Evolutionary conservation across 2,888 invertebrate genomes (phyloP).

Genomic region (Dicroscelio sp.): DNA sequence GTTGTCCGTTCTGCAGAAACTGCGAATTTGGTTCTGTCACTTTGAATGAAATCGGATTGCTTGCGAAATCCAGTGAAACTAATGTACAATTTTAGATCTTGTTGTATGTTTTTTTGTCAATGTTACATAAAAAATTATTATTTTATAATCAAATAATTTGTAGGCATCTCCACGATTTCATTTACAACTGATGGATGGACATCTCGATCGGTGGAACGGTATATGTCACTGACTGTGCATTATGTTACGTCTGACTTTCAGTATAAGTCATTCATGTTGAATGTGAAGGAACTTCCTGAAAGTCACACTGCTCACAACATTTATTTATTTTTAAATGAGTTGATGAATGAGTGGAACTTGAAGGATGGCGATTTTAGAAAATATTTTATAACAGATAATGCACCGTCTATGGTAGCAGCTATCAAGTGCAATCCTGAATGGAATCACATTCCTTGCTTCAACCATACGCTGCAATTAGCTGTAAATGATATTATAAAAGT

Average conservation of each 20-base stretch:
- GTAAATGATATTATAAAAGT: slow-evolving; percentile 71
- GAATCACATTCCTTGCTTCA: slow-evolving; percentile 77
- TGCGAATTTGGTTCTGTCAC: too few relatives aligned
- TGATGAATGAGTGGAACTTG: slow-evolving; percentile 23
- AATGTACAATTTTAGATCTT: background rate
- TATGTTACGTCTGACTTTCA: background rate
- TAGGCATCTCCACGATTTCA: background rate
- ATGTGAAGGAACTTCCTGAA: background rate
- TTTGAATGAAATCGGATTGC: too few relatives aligned
- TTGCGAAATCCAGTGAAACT: too few relatives aligned
- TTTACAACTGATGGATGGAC: background rate
- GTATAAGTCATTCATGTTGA: slow-evolving; percentile 15
- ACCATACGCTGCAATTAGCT: slow-evolving; percentile 72
- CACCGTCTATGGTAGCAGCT: slow-evolving; percentile 48
- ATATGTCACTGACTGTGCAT: background rate
- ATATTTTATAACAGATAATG: slow-evolving; percentile 32
- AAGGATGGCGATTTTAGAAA: background rate
- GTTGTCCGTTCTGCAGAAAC: too few relatives aligned
- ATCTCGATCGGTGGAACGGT: background rate
- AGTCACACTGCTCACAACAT: slow-evolving; percentile 12
- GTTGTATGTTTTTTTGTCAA: background rate
- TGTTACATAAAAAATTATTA: background rate
- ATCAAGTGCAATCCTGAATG: slow-evolving; percentile 61
- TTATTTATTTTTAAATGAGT: background rate
- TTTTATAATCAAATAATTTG: background rate